Conservation (phyloP, 2,888 invertebrate species). For the Yponomeuta sedellus region DNA sequence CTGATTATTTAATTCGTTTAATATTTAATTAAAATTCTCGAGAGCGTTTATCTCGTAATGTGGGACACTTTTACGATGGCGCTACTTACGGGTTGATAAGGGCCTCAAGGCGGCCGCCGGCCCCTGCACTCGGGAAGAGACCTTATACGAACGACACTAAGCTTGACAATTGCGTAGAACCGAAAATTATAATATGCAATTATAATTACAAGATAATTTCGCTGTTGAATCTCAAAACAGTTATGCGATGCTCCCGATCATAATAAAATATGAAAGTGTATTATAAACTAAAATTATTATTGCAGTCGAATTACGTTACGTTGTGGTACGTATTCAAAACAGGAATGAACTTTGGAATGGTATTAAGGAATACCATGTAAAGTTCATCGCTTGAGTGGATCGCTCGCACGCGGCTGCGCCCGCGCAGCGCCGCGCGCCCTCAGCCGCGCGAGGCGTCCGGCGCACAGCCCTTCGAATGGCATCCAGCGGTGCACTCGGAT, state of each 20-base stretch:
- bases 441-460: not conserved
- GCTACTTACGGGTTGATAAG: constrained; percentile 72
- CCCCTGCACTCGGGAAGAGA: constrained; percentile 37
- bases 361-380: constrained; percentile 70
- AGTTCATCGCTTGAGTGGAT: constrained; percentile 32
- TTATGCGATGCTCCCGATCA: constrained; percentile 55
- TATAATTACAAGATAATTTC: constrained; percentile 74
- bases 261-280: constrained; percentile 59
- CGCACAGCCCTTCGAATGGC: not conserved
- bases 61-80: constrained; percentile 75
- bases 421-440: not conserved
- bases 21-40: constrained; percentile 76
- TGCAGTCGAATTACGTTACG: constrained; percentile 33
- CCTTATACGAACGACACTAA: constrained; percentile 62
- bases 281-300: constrained; percentile 48
- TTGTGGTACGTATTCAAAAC: constrained; percentile 17
- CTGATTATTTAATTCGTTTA: constrained; percentile 76
- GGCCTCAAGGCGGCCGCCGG: constrained; percentile 31
- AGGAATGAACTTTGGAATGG: constrained; percentile 58
- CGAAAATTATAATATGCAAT: constrained; percentile 66
- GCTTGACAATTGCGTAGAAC: constrained; percentile 51
- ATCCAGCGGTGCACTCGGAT: constrained; percentile 27
- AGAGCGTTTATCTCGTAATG: constrained; percentile 74
- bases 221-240: constrained; percentile 64
- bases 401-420: constrained; percentile 5